Base-by-base conservation (phyloP, 2,888 invertebrate species). In the Folsomia manolachei region DNA sequence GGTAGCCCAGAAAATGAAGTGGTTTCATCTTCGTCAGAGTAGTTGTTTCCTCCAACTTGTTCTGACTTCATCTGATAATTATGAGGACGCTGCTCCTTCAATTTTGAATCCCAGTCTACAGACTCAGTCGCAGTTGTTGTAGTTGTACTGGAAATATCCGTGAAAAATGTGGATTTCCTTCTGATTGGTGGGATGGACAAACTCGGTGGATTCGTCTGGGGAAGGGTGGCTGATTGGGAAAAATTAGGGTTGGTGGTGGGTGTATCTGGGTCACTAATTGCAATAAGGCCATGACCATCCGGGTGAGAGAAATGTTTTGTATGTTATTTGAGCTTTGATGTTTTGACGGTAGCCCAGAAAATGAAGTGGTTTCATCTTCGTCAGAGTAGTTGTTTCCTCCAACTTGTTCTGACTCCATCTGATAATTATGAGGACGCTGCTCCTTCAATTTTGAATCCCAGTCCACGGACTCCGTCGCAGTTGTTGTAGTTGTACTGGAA, bases 61-160 rank as follows among this genome's bases (percentile, higher is more conserved):
- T 71, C 68, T 73, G 63, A 69, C 71, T 63, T 63, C 70, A 51
- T 64, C 24, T 27, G 23, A n/a, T 72, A 64, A 73, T 72, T 72
- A 23, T 24, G 39, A 69, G 39, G 70, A 71, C 27, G 27, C 23
- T 53, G 51, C 27, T 25, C 24, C 27, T 71, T 21, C 62, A 14
- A n/a, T 61, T 60, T 60, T 66, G 26, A n/a, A 4, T 18, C 63
- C 53, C n/a, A n/a, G n/a, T n/a, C n/a, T n/a, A 14, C 39, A 23
- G 71, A 71, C 23, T 71, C 71, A 39, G 7, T 39, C 39, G 39
- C 14, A 39, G 39, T n/a, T n/a, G n/a, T n/a, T n/a, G n/a, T n/a
- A 51, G 62, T 71, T 23, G 71, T 71, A 7, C 68, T 68, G 2
- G 71, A 71, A 69, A 71, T 68, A 63, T 71, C 71, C 18, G 61